Conservation (phyloP, 2,888 invertebrate species). For the Resseliella maxima region DNA sequence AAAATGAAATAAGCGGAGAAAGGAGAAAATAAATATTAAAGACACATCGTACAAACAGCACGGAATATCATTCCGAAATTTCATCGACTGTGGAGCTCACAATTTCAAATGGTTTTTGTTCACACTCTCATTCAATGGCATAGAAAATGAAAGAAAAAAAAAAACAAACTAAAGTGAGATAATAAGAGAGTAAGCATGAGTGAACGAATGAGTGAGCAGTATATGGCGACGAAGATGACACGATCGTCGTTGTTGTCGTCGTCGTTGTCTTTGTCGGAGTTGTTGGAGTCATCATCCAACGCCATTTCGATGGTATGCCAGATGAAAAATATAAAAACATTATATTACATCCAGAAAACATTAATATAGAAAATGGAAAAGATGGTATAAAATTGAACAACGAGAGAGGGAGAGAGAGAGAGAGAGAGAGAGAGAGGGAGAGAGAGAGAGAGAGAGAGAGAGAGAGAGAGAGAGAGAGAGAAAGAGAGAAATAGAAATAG, state of each 20-base stretch:
- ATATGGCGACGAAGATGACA: slow-evolving; percentile 37
- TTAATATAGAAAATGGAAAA: slow-evolving; percentile 51
- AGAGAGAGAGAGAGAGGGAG: too few species aligned
- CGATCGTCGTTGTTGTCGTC: not conserved
- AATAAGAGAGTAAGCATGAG: not conserved
- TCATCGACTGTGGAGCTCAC: not conserved
- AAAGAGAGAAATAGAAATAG: too few species aligned
- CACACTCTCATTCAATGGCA: not conserved
- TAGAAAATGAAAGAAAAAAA: not conserved
- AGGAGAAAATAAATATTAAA: slow-evolving; percentile 53
- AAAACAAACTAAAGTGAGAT: too few species aligned
- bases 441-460: too few species aligned
- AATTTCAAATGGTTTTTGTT: not conserved
- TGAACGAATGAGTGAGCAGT: slow-evolving; percentile 16
- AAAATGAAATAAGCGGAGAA: slow-evolving; percentile 42
- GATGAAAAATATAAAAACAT: slow-evolving; percentile 50
- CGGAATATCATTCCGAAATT: slow-evolving; percentile 30
- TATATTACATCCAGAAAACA: slow-evolving; percentile 24
- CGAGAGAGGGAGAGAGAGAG: too few species aligned
- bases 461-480: too few species aligned
- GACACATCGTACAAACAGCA: slow-evolving; percentile 48
- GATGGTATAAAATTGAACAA: slow-evolving; percentile 4
- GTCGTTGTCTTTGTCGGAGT: not conserved
- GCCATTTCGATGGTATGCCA: too few species aligned
- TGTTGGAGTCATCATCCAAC: not conserved